Evolutionary conservation across 2,113 vertebrate species (phyloP).

Genomic region (Psilopsiagon aymara): DNA sequence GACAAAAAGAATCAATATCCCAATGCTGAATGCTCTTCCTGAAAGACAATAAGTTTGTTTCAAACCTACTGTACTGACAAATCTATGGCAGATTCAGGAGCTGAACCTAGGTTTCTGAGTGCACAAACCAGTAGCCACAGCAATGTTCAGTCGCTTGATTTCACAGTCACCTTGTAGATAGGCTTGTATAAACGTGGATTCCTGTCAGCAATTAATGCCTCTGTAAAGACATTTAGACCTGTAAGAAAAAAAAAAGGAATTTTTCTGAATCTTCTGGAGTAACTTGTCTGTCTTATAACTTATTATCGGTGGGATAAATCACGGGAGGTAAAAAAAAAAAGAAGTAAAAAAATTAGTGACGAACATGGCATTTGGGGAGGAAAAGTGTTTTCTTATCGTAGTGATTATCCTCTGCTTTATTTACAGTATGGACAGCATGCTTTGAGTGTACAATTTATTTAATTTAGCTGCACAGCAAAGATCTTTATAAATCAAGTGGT

Average conservation of each 20-base stretch:
- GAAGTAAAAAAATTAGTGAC: neutral
- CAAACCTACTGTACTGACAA: neutral
- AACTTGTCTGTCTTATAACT: neutral
- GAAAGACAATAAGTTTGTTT: neutral
- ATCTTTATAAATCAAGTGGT: slow-evolving; percentile 27
- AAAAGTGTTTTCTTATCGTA: neutral
- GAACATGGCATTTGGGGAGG: neutral
- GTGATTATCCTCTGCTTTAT: neutral
- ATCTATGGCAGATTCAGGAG: neutral
- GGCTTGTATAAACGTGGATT: neutral
- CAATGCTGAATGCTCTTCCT: neutral
- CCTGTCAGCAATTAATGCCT: neutral
- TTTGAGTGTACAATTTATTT: neutral
- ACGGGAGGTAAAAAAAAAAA: neutral
- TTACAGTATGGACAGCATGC: neutral
- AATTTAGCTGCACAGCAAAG: slow-evolving; percentile 1
- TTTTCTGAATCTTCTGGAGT: neutral
- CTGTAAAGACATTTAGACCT: neutral
- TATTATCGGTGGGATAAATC: neutral
- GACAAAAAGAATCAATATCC: neutral
- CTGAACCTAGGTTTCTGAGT: neutral
- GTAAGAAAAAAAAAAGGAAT: neutral
- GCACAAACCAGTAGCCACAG: neutral
- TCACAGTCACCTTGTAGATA: neutral
- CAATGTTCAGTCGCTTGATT: neutral